Base-by-base conservation (phyloP, 2,113 vertebrate species). In the Himantopus leucocephalus region DNA sequence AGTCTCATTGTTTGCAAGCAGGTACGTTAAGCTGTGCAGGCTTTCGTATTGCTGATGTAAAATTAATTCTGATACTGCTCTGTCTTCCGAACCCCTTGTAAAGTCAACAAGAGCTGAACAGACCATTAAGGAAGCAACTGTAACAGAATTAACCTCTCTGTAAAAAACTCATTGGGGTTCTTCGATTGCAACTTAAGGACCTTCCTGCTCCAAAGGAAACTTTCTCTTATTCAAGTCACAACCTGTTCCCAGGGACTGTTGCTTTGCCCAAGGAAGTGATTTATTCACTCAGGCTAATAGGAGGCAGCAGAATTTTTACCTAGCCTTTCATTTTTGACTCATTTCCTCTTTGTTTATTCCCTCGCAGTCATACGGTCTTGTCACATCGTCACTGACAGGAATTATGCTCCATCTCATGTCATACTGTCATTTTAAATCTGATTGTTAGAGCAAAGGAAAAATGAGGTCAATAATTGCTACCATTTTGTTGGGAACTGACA, bases 401-500 rank as follows among this genome's bases (percentile, higher is more conserved):
- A 71, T 80, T 80, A 26, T 11, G 8, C 20, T 81, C 50, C 7
- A 6, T 37, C 39, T 34, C 66, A 68, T 47, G 41, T 59, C 67
- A 67, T 60, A 58, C 48, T 78, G 43, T 82, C 59, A 35, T 83
- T 96, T 87, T n/a, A 93, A 90, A 92, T 82, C 83, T 67, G 70
- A 83, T 52, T 92, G 68, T 34, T 45, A 76, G 67, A 59, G 47
- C 32, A 71, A 87, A 81, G 32, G 15, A 73, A 83, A 82, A 93
- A 88, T 0, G 18, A 94, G 92, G 86, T 92, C 85, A 97, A 35
- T 91, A 86, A 92, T 92, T 96, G 82, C 82, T 79, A 21, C 62
- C 37, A 20, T 97, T 97, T 96, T 90, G 72, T 76, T 85, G 81
- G 64, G 56, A 92, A 93, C 94, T 60, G 63, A 50, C 88, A 95